Conservation (phyloP, 2,888 invertebrate species). For the Drosophila crucigera region DNA sequence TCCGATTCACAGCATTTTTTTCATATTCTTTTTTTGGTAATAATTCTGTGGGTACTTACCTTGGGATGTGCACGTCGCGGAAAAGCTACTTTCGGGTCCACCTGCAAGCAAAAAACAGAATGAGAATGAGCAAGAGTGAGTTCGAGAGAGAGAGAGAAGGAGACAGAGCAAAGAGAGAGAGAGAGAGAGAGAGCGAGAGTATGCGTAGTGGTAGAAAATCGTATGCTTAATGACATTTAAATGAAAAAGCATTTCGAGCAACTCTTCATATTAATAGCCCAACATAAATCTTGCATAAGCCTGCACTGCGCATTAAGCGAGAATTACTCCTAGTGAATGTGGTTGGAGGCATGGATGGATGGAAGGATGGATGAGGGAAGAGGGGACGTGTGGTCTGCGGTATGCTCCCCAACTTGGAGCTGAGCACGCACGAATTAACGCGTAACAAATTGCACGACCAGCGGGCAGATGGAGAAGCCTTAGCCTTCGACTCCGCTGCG, state of each 20-base stretch:
- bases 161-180: background rate
- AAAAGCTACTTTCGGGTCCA: conserved; percentile 99
- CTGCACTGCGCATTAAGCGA: conserved; percentile 79
- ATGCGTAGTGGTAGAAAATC: conserved; percentile 50
- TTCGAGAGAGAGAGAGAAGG: conserved; percentile 1
- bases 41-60: conserved; percentile 88
- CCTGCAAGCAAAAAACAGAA: conserved; percentile 88
- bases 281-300: conserved; percentile 81
- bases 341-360: background rate
- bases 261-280: conserved; percentile 81
- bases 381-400: conserved; percentile 11
- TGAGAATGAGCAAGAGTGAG: conserved; percentile 7
- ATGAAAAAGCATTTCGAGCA: conserved; percentile 77
- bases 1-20: conserved; percentile 28
- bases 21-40: conserved; percentile 38
- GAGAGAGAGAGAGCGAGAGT: conserved; percentile 9
- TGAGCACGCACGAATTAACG: conserved; percentile 82
- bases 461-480: conserved; percentile 32
- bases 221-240: conserved; percentile 79
- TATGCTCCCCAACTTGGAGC: conserved; percentile 52
- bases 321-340: conserved; percentile 64
- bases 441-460: conserved; percentile 77
- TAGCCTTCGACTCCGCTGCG: background rate
- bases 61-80: conserved; percentile 99
- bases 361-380: background rate